Base-by-base conservation (phyloP, 2,797 vertebrate species). In the Enoplosus armatus region DNA sequence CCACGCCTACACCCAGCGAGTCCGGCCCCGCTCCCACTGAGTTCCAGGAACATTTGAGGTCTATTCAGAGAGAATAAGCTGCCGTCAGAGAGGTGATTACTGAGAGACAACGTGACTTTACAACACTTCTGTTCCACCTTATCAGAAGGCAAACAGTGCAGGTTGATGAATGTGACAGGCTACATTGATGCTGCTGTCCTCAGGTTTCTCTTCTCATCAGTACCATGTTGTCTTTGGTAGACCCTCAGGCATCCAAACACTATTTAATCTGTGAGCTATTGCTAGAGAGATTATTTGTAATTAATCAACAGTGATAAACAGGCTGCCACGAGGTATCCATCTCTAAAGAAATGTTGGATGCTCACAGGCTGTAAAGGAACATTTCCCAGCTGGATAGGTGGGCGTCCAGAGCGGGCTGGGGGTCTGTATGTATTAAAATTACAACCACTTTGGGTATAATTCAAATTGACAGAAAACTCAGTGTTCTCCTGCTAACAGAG, bases 61-160 rank as follows among this genome's bases (percentile, higher is more conserved):
- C 74, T 74, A n/a, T 75, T 86, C 43, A 79, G 59, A 60, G 15
- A 77, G 41, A 65, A 79, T 41, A 45, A 70, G 41, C n/a, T 72
- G 74, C 70, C 43, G 75, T 33, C 5, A 16, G 18, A 5, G 16
- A 64, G 16, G 35, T 62, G 64, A 85, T 86, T 72, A 71, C 50
- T 66, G 35, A 76, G 75, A 80, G 29, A 29, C 67, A 79, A 27
- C 0, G 8, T 45, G 43, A 73, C 51, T 64, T 55, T 29, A 62
- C 53, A 55, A 33, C 45, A 50, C 20, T 50, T 78, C 29, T 61
- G 29, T 58, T 66, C 14, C 54, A 41, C 20, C 12, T 0, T 35
- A n/a, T 72, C 29, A 75, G 3, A 75, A 68, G 18, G 48, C 33
- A 71, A 64, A 84, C 27, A 54, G 47, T 31, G 35, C 41, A 72